Evolutionary conservation across 2,888 invertebrate species (phyloP).

Genomic region (Aphrophora alni): DNA sequence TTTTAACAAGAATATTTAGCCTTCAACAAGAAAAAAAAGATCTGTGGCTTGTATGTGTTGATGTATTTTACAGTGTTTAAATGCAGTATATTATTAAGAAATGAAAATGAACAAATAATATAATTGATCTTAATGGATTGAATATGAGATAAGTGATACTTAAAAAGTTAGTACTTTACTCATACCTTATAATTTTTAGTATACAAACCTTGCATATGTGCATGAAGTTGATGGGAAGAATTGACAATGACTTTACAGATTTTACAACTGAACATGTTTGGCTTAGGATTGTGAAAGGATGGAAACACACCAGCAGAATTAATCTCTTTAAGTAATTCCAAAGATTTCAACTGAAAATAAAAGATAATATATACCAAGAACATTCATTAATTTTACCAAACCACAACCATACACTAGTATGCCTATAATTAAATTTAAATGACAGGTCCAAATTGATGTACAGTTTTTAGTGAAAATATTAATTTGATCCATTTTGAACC

Average conservation of each 20-base stretch:
- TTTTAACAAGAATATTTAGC: no score
- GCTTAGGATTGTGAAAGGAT: background rate
- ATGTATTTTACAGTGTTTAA: no score
- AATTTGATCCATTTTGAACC: no score
- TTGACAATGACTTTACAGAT: slow-evolving; percentile 60
- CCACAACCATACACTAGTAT: background rate
- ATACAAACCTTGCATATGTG: slow-evolving; percentile 33
- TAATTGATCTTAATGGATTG: no score
- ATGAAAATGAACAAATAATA: background rate
- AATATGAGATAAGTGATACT: no score
- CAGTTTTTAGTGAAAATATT: no score
- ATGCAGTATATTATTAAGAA: no score
- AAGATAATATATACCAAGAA: background rate
- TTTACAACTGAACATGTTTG: slow-evolving; percentile 53
- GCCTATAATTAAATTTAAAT: slow-evolving; percentile 22
- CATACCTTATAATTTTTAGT: no score
- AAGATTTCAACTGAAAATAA: slow-evolving; percentile 29
- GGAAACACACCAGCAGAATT: slow-evolving; percentile 3
- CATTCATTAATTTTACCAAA: background rate
- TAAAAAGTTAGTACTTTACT: no score
- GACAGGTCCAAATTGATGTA: no score
- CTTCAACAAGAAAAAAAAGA: no score
- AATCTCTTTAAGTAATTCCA: slow-evolving; percentile 28
- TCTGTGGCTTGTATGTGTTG: no score
- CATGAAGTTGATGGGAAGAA: slow-evolving; percentile 59